Base-by-base conservation (phyloP, 2,888 invertebrate species). In the Drosophila limbata region DNA sequence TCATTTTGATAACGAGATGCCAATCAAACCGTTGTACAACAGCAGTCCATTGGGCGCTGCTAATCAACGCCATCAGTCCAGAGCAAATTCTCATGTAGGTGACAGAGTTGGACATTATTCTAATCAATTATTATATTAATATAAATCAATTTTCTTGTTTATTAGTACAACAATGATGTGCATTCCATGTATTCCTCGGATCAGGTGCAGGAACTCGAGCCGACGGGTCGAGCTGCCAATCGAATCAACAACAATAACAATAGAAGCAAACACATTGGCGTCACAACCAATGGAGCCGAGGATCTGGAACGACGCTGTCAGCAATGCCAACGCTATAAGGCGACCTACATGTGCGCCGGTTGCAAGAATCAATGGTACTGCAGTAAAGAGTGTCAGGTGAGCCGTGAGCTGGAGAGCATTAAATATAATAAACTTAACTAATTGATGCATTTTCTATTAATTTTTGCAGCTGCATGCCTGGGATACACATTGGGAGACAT, bases 281-380 rank as follows among this genome's bases (percentile, higher is more conserved):
- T 13, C 9, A 35, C 51, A 4, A 33, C 35, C 1, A 83, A 83
- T 9, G 85, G 82, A 8, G 37, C 63, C 11, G 60, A 60, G n/a
- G 63, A 77, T 1, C 8, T 42, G 9, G 61, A 60, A 1, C 61
- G 42, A 6, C 37, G 37, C 79, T 98, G 97, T 92, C 97, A 97
- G 94, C 97, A 97, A 77, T 98, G 97, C 92, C 95, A 96, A 81
- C 94, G 95, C 67, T 94, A 95, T 74, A 94, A 96, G 84, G 97
- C 97, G 69, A 96, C 96, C 93, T 97, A 96, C 91, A 96, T 97
- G 45, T 98, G 97, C 92, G 97, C 97, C 47, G 97, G 96, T 53
- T 98, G 97, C 92, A 96, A 96, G 78, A 97, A 96, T 93, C 97
- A 97, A 93, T 98, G 98, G 97, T 98, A 98, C 93, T 98, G 98